Percentiles rank a stretch among this genome's conserved stretches.
phyloP scores from a whole-genome alignment of 1,140 invertebrate species.

The Hylaeus anthracinus region DNA sequence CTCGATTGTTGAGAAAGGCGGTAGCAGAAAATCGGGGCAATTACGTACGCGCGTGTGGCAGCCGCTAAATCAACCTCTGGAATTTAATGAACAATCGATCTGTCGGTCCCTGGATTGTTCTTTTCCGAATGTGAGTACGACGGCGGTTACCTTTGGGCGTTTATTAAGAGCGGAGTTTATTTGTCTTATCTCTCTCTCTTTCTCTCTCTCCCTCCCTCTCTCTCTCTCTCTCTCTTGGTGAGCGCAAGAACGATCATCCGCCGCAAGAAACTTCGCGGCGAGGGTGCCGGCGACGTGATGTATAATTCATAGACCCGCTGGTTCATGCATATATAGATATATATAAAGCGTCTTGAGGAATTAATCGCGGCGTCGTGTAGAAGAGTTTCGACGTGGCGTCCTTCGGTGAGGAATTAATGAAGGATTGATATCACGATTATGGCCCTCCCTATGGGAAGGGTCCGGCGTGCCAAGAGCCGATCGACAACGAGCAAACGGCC shows the following conservation, averaged over 20 bases:
- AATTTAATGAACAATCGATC: constrained; percentile 35
- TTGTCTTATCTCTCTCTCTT: constrained; percentile 41
- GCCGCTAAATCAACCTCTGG: not conserved
- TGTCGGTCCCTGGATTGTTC: not conserved
- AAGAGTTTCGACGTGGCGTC: constrained; percentile 45
- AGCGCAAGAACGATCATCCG: constrained; percentile 41
- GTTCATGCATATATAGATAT: constrained; percentile 49
- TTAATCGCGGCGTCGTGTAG: constrained; percentile 39
- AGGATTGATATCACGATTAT: constrained; percentile 64
- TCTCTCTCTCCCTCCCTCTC: constrained; percentile 30
- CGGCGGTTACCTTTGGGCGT: not conserved
- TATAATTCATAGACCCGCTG: constrained; percentile 57
- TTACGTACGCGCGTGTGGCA: not conserved
- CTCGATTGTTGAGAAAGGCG: not conserved
- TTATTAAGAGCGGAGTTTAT: constrained; percentile 56
- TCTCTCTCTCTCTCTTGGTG: constrained; percentile 35
- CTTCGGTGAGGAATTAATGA: constrained; percentile 57
- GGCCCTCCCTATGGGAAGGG: constrained; percentile 32
- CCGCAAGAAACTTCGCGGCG: constrained; percentile 49
- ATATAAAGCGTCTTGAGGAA: constrained; percentile 47
- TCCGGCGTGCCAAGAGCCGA: constrained; percentile 35
- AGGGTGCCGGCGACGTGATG: constrained; percentile 45
- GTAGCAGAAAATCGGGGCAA: constrained; percentile 3
- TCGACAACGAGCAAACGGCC: constrained; percentile 52
- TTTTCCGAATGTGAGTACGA: not conserved